Base-by-base conservation (phyloP, 2,113 vertebrate species). In the Phycodurus eques region DNA sequence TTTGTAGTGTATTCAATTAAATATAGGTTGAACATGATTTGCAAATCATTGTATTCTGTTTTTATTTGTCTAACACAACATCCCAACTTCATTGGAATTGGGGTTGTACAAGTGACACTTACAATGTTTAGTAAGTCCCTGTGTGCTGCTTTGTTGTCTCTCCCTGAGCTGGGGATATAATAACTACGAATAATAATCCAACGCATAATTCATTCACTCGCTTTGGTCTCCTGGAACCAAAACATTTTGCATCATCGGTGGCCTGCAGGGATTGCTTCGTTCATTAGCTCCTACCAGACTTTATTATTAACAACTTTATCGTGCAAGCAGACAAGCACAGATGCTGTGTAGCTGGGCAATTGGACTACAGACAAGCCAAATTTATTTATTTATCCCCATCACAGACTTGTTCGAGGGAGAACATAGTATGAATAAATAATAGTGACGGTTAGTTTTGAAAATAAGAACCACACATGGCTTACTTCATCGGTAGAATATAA, bases 241-340 rank as follows among this genome's bases (percentile, higher is more conserved):
- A 42, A 64, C 5, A 49, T 35, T n/a, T 72, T 49, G 35, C 61
- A n/a, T 63, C 33, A 59, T 51, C 57, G 63, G 54, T 27, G 62
- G 22, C 71, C 76, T 71, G 44, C 63, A 63, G 71, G 53, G 73
- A 65, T 56, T 70, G 11, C 19, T 57, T 69, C 59, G 67, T 74
- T 72, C 14, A 72, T 73, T 22, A 60, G 56, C 61, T 80, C 39
- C 20, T 49, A 11, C 35, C 61, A 10, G 19, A 43, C 39, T 63
- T 63, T 12, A 63, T 63, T 63, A 63, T 63, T n/a, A 42, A 63
- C 61, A 12, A 39, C 60, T 69, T 62, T 68, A 33, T 63, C 53
- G 15, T 19, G 49, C 15, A 19, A 51, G 49, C 15, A 56, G 53
- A 22, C 20, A 10, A 56, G 53, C 53, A 22, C 53, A 56, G 53